Percentiles rank a stretch among this genome's conserved stretches.
Evolutionary conservation across 2,113 vertebrate species (phyloP).

Genomic region (Nettapus auritus): DNA sequence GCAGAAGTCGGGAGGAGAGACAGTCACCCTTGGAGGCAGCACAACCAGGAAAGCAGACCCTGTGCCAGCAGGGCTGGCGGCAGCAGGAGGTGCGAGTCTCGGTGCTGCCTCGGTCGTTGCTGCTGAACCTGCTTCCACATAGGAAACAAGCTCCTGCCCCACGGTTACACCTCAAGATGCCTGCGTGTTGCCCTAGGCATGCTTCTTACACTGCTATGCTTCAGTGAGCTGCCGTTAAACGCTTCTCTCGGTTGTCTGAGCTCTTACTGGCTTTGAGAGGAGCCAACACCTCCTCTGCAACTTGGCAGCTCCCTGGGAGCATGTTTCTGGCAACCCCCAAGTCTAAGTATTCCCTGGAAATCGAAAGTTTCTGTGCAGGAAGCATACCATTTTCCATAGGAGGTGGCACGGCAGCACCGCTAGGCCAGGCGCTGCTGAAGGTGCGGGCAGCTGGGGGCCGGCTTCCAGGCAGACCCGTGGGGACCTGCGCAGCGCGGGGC

Average conservation of each 20-base stretch:
- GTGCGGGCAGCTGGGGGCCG: no score
- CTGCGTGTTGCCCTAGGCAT: neutral
- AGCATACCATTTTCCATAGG: neutral
- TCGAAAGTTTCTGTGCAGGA: neutral
- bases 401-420: neutral
- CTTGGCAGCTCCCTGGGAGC: accelerated
- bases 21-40: no score
- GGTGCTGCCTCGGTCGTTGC: neutral
- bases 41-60: no score
- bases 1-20: neutral
- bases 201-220: neutral
- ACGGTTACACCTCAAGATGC: accelerated
- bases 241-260: accelerated
- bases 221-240: neutral
- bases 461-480: no score
- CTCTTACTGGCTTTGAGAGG: neutral
- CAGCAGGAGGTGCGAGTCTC: no score
- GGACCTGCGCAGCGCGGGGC: neutral
- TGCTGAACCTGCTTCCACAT: neutral
- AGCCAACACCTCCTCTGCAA: neutral
- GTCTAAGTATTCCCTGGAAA: accelerated
- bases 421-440: neutral
- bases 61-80: no score
- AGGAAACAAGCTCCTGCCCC: neutral
- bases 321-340: neutral